Evolutionary conservation across 2,888 invertebrate species (phyloP).

Genomic region (Volucella inflata): DNA sequence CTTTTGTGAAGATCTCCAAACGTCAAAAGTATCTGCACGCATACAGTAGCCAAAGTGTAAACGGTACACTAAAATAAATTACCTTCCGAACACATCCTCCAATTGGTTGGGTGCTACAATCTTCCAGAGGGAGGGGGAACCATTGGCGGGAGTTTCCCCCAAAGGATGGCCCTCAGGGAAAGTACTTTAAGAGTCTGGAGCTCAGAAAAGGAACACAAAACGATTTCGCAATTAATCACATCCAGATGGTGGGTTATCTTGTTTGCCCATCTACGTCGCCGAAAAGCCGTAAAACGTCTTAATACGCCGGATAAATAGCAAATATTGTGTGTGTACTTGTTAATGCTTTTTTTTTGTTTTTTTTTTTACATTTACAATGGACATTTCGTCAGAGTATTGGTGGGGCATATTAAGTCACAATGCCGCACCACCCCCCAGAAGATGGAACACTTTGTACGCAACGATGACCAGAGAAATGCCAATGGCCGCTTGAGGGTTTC

Average conservation of each 20-base stretch:
- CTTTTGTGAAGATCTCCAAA: conserved; percentile 48
- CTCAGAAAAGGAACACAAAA: conserved; percentile 40
- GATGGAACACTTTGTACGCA: conserved; percentile 45
- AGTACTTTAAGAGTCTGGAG: not conserved
- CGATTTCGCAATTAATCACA: conserved; percentile 73
- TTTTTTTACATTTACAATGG: too few species aligned
- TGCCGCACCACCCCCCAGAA: too few species aligned
- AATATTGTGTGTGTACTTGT: conserved; percentile 73
- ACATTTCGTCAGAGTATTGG: too few species aligned
- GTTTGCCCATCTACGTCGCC: conserved; percentile 75
- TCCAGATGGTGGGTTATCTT: conserved; percentile 75
- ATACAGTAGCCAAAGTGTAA: conserved; percentile 72
- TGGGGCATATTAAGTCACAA: too few species aligned
- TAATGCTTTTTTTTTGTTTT: too few species aligned
- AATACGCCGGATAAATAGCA: conserved; percentile 72
- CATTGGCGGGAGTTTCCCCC: not conserved
- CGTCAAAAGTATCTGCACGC: conserved; percentile 56
- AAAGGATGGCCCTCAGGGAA: not conserved
- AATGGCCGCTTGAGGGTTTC: conserved; percentile 63
- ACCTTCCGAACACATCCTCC: conserved; percentile 30
- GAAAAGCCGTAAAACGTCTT: conserved; percentile 75
- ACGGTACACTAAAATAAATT: conserved; percentile 72
- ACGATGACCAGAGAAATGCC: conserved; percentile 40
- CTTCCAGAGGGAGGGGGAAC: too few species aligned
- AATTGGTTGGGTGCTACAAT: too few species aligned